Percentiles rank a stretch among this genome's conserved stretches.
Conservation (phyloP, 2,113 vertebrate species). For the Maccullochella peelii region DNA sequence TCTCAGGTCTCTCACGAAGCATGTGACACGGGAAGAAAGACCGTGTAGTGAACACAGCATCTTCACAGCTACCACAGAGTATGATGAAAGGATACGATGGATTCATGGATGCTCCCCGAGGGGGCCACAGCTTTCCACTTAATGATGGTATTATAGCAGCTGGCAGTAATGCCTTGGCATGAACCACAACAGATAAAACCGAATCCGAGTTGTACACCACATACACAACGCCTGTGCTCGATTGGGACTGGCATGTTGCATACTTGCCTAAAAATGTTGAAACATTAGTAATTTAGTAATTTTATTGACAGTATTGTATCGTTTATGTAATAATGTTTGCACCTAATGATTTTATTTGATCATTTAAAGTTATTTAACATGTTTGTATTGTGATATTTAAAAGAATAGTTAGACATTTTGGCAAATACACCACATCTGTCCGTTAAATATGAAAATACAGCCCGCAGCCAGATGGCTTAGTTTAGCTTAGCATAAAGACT, state of each 20-base stretch:
- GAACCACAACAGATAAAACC: conserved; percentile 34
- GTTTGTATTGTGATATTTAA: neutral
- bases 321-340: neutral
- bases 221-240: neutral
- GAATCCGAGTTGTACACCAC: neutral
- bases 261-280: neutral
- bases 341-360: neutral
- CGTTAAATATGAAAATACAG: neutral
- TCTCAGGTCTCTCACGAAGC: neutral
- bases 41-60: conserved; percentile 39
- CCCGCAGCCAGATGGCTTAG: neutral
- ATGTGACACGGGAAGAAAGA: conserved; percentile 21
- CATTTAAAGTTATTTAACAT: neutral
- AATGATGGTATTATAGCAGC: conserved; percentile 60
- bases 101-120: conserved; percentile 32
- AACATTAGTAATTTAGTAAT: neutral
- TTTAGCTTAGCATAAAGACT: neutral
- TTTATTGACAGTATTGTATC: neutral
- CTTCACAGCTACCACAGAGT: conserved; percentile 10
- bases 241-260: neutral
- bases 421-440: neutral
- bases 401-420: neutral
- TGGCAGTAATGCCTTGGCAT: conserved; percentile 25
- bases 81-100: conserved; percentile 61
- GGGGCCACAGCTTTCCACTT: conserved; percentile 48